Conservation (phyloP, 2,797 vertebrate genomes). For the Mormyrus proboscirostris region DNA sequence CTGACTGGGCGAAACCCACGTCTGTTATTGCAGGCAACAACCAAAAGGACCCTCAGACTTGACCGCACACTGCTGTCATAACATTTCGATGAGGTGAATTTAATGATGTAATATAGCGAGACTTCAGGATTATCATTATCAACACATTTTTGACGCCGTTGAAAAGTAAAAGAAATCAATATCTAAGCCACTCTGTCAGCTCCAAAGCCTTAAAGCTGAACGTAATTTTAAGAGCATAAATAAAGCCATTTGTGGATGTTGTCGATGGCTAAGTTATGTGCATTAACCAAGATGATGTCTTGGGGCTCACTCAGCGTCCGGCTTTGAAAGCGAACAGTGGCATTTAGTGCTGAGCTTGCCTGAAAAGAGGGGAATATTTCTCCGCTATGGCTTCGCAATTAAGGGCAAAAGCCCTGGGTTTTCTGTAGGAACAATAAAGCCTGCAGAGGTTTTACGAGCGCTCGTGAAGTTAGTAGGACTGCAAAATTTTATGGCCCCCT, state of each 20-base stretch:
- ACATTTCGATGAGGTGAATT: neutral
- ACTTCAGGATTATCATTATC: neutral
- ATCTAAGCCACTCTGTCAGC: neutral
- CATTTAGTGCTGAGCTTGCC: neutral
- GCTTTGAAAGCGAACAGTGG: neutral
- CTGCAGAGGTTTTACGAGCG: conserved; percentile 16
- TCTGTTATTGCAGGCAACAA: neutral
- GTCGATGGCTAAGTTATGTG: neutral
- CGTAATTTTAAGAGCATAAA: conserved; percentile 1
- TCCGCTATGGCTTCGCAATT: conserved; percentile 16
- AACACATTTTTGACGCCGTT: neutral
- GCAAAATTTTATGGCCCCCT: conserved; percentile 22
- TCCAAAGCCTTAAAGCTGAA: neutral
- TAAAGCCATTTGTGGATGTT: neutral
- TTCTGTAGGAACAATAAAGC: conserved; percentile 21
- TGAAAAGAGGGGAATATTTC: neutral
- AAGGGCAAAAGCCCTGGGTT: conserved; percentile 21
- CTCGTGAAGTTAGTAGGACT: conserved; percentile 20
- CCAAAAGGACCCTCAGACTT: neutral
- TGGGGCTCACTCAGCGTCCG: neutral
- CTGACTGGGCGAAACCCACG: neutral
- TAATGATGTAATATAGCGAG: neutral
- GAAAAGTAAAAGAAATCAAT: neutral
- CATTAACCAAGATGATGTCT: conserved; percentile 5
- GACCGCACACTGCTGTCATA: neutral